phyloP scores from a whole-genome alignment of 2,888 invertebrate genomes.

The Phymatocera aterrima region DNA sequence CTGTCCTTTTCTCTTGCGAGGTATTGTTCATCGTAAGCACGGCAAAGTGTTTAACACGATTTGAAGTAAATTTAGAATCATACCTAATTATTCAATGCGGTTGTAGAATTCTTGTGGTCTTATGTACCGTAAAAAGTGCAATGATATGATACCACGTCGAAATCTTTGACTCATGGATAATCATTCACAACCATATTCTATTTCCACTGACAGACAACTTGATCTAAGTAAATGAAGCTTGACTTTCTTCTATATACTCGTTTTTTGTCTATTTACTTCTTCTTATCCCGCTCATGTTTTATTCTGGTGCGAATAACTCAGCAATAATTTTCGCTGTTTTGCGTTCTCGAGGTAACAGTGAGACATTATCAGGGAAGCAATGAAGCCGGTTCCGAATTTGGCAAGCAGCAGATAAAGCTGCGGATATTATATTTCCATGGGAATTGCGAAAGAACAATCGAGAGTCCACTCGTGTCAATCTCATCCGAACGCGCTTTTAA shows the following conservation, averaged over 20 bases:
- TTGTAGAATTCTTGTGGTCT: background rate
- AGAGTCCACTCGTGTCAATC: background rate
- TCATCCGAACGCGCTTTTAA: background rate
- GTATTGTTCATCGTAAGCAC: background rate
- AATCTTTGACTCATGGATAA: background rate
- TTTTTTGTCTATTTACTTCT: background rate
- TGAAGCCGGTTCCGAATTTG: background rate
- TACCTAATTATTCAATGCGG: background rate
- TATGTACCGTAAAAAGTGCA: background rate
- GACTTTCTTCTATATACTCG: no score
- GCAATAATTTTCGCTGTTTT: conserved; percentile 1
- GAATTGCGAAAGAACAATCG: background rate
- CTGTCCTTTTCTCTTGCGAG: background rate
- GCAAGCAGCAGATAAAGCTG: background rate
- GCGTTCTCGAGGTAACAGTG: background rate
- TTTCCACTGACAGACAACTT: background rate
- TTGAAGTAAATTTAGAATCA: background rate
- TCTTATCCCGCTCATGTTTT: conserved; percentile 10
- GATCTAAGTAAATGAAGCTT: background rate
- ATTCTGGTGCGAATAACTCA: background rate
- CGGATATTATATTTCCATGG: background rate
- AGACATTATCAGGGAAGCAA: background rate
- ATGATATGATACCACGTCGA: background rate
- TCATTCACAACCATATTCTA: background rate
- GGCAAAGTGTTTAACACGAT: background rate